Conservation (phyloP, 2,113 vertebrate species). For the Bubo bubo region DNA sequence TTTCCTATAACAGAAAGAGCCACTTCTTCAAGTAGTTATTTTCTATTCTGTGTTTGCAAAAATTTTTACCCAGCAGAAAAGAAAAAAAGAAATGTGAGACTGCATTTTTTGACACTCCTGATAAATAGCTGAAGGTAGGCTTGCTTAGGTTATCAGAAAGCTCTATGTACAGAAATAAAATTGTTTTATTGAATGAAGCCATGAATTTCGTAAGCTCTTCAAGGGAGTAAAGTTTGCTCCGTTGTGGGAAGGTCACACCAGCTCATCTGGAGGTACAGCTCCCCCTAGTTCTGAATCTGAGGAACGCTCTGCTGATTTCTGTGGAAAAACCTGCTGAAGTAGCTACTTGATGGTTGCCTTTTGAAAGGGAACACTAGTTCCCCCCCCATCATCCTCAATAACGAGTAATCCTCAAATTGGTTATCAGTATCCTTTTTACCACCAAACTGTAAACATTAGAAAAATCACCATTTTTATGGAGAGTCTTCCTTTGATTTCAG, state of each 20-base stretch:
- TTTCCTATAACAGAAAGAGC: background rate
- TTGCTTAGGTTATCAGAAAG: background rate
- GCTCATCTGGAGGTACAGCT: conserved; percentile 7
- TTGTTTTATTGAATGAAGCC: background rate
- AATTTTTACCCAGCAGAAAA: background rate
- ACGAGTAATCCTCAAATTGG: background rate
- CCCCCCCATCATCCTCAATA: background rate
- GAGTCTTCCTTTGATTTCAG: background rate
- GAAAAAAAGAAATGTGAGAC: background rate
- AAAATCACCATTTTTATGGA: background rate
- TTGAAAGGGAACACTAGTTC: background rate
- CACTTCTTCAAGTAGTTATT: background rate
- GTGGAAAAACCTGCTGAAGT: background rate
- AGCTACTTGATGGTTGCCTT: background rate
- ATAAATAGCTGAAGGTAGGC: background rate
- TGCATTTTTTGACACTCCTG: background rate
- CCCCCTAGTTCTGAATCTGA: background rate
- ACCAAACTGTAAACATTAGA: background rate
- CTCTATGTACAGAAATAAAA: rapidly evolving
- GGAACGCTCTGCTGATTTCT: background rate
- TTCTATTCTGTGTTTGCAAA: rapidly evolving
- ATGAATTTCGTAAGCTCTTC: background rate
- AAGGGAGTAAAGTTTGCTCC: background rate
- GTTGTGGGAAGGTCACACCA: background rate
- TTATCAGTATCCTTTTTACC: background rate